Conservation (phyloP, 2,888 invertebrate species). For the Rhorus exstirpatorius region DNA sequence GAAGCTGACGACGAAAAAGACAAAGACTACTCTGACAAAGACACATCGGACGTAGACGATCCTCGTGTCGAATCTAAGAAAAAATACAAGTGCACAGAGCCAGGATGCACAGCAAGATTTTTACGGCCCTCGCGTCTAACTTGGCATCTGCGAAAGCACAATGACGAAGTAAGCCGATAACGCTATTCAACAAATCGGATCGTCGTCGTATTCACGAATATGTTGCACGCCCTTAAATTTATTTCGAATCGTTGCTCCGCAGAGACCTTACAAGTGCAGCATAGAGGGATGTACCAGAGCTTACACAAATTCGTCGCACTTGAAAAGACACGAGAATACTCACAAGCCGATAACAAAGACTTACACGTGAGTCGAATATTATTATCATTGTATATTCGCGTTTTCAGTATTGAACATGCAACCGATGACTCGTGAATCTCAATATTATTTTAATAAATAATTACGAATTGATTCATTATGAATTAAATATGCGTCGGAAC, state of each 20-base stretch:
- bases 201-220: slow-evolving; percentile 8
- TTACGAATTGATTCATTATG: background rate
- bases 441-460: background rate
- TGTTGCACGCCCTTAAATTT: background rate
- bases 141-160: slow-evolving; percentile 88
- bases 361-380: slow-evolving; percentile 74
- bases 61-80: slow-evolving; percentile 59
- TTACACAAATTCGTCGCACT: slow-evolving; percentile 88
- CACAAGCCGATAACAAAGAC: slow-evolving; percentile 79
- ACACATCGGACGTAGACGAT: slow-evolving; percentile 47
- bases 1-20: slow-evolving; percentile 63
- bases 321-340: slow-evolving; percentile 88
- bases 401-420: slow-evolving; percentile 18
- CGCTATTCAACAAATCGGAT: slow-evolving; percentile 73
- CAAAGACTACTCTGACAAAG: slow-evolving; percentile 51
- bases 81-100: slow-evolving; percentile 86
- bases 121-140: slow-evolving; percentile 87
- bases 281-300: slow-evolving; percentile 88
- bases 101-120: slow-evolving; percentile 87
- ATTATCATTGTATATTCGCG: slow-evolving; percentile 16
- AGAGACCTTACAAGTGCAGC: slow-evolving; percentile 88
- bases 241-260: slow-evolving; percentile 60
- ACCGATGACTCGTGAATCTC: background rate
- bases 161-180: slow-evolving; percentile 89
- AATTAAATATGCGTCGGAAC: background rate